Base-by-base conservation (phyloP, 2,888 invertebrate genomes). In the Amiota minor region DNA sequence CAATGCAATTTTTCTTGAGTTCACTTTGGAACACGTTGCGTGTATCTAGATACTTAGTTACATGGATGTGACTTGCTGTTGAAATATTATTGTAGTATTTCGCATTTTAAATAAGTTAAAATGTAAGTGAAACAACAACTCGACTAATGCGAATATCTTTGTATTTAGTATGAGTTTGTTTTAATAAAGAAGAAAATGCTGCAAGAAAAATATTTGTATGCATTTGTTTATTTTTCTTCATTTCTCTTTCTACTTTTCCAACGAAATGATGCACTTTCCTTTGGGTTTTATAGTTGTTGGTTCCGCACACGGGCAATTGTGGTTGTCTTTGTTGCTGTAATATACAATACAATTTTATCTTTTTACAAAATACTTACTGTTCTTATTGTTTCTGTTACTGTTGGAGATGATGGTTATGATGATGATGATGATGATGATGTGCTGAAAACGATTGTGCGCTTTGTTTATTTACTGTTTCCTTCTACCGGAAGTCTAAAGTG, bases 401-500 rank as follows among this genome's bases (percentile, higher is more conserved):
- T 23, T 45, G 35, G 6, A 6, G 3, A 23, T 23, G 35, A 2
- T 35, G 35, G 6, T 35, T 3, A 35, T 35, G 3, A 23, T 23
- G 35, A 2, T 35, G 35, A 35, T 35, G 35, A 35, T 35, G 35
- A 35, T 35, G 75, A 69, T 76, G 77, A 77, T 79, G 79, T 72
- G 50, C 47, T 67, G 49, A 9, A 49, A 49, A 49, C 65, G 50
- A 20, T 18, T 67, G 45, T 20, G 20, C 18, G 65, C 49, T 49
- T 67, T 67, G 65, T 67, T 67, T 67, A 49, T 71, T 50, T 35
- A 49, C 35, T 47, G 50, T 61, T 71, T 71, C 71, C 71, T 62
- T 49, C 47, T 61, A 50, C 71, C 84, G 85, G 81, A 85, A 83
- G 85, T 82, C 79, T 76, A 75, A 76, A 76, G 81, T 83, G 83